Percentiles rank a stretch among this genome's conserved stretches.
Conservation (phyloP, 2,888 invertebrate genomes). For the Branchinecta sandiegonensis region DNA sequence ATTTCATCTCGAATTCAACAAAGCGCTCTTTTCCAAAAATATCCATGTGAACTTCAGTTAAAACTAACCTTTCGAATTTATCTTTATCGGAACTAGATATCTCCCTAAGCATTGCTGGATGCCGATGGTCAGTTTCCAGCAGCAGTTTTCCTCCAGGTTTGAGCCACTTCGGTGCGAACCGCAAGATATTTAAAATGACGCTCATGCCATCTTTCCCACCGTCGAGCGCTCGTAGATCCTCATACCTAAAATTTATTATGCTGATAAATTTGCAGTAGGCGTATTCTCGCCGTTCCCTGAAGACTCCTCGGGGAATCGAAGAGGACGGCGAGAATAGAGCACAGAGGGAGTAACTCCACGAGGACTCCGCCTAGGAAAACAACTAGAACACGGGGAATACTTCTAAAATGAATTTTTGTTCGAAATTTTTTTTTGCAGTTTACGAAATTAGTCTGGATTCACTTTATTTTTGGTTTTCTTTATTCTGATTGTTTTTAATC, state of each 20-base stretch:
- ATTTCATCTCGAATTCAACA: neutral
- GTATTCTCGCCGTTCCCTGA: too few relatives aligned
- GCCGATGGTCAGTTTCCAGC: neutral
- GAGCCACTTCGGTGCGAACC: slow-evolving; percentile 18
- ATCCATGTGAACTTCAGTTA: neutral
- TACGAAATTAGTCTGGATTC: too few relatives aligned
- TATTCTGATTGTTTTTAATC: too few relatives aligned
- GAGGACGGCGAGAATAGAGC: too few relatives aligned
- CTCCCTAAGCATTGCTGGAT: neutral
- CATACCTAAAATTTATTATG: slow-evolving; percentile 5
- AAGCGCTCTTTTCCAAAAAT: slow-evolving; percentile 12
- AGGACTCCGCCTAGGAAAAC: too few relatives aligned
- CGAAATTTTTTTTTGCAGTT: too few relatives aligned
- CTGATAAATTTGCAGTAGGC: too few relatives aligned
- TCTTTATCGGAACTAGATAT: neutral
- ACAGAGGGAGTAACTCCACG: too few relatives aligned
- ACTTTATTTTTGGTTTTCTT: too few relatives aligned
- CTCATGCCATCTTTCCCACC: slow-evolving; percentile 18
- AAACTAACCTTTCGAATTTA: neutral
- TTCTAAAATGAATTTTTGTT: too few relatives aligned
- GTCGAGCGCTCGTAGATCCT: slow-evolving; percentile 15
- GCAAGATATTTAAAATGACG: neutral
- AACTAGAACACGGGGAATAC: too few relatives aligned
- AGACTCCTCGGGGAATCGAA: too few relatives aligned
- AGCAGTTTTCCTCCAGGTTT: neutral